phyloP scores from a whole-genome alignment of 1,140 invertebrate species.

The Melipona quadrifasciata region DNA sequence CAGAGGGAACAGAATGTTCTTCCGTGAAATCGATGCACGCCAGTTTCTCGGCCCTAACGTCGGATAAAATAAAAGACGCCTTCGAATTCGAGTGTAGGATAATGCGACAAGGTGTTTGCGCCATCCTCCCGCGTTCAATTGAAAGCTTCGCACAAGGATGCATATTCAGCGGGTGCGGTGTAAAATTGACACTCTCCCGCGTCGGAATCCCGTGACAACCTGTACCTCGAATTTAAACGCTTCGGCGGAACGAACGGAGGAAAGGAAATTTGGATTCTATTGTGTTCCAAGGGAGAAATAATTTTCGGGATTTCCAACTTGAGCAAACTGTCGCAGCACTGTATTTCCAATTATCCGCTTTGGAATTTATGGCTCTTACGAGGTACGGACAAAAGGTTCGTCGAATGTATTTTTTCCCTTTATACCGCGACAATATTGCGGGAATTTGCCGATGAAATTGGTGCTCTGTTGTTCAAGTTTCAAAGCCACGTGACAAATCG shows the following conservation, averaged over 20 bases:
- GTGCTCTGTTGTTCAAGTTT: too few relatives aligned
- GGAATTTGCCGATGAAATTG: too few relatives aligned
- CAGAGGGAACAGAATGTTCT: slow-evolving; percentile 12
- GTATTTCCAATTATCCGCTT: neutral
- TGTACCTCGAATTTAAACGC: slow-evolving; percentile 29
- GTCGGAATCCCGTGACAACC: slow-evolving; percentile 10
- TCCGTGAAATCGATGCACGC: slow-evolving; percentile 43
- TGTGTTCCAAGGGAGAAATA: neutral
- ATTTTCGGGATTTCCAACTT: neutral
- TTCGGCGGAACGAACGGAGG: neutral
- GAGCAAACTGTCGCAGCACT: neutral
- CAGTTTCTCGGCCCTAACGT: slow-evolving; percentile 12
- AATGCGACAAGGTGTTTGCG: neutral
- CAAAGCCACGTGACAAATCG: too few relatives aligned
- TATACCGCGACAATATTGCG: too few relatives aligned
- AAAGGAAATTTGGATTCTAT: neutral
- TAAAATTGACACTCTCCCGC: slow-evolving; percentile 15
- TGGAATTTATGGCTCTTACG: neutral
- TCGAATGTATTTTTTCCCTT: too few relatives aligned
- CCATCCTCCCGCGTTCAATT: neutral
- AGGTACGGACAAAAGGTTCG: too few relatives aligned
- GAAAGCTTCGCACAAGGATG: neutral
- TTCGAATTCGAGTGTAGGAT: neutral
- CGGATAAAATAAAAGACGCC: slow-evolving; percentile 35
- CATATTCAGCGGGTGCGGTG: neutral